Base-by-base conservation (phyloP, 2,888 invertebrate species). In the Mystacides longicornis region DNA sequence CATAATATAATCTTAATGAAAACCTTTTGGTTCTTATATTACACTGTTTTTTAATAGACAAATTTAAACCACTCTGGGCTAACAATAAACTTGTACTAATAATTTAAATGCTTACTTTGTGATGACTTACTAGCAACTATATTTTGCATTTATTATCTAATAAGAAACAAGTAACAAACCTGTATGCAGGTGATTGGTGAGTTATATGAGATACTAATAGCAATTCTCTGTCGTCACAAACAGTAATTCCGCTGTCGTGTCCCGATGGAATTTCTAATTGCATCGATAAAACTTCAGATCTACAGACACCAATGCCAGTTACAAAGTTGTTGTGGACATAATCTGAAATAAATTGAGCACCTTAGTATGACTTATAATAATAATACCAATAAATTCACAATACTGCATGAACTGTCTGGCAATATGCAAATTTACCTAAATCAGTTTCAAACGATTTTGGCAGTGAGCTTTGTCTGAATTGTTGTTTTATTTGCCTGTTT, bases 381-480 rank as follows among this genome's bases (percentile, higher is more conserved):
- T 31, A 9, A 31, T n/a, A n/a, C n/a, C n/a, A n/a, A n/a, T n/a
- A n/a, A n/a, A n/a, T n/a, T n/a, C 7, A 31, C 14, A 31, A 14
- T 9, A 31, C 7, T 31, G 31, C 14, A 31, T 31, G 14, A 14
- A 31, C 7, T 31, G 14, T 31, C 2, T 43, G 23, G 11, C 16
- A 16, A 16, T 43, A 23, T 16, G 1, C 21, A 47, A 14, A 45
- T 21, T 27, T 55, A 61, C 60, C 60, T 55, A 53, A 42, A 54
- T 61, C 60, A 23, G 52, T 53, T 37, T 61, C 60, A 56, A 57
- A 70, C 65, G 62, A 68, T 69, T 77, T 77, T n/a, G 77, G 77
- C 72, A 77, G 72, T 14, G 77, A 77, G 58, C 76, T 77, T 64
- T 77, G 77, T 58, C 77, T 71, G 64, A 75, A 64, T 74, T 75